Evolutionary conservation across 1,140 invertebrate genomes (phyloP), one percentile per base, ranked within the genome.

Genomic region (Argopecten irradians): DNA sequence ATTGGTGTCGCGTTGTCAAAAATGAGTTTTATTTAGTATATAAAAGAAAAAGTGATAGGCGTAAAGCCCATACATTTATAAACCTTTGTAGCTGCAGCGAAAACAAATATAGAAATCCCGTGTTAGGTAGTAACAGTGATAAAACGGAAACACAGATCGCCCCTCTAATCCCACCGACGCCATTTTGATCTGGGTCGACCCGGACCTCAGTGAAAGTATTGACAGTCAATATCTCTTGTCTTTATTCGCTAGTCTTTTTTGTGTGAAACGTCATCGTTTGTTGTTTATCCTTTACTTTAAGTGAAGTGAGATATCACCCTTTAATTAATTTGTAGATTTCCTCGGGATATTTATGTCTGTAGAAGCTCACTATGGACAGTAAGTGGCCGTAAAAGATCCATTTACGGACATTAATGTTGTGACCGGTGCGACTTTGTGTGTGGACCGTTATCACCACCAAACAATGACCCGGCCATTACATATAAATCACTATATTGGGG

Each of bases 401-500:
- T 71, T 71, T 71, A 71, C 55, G n/a, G 55, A 71, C 55, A 71
- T 71, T 71, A 71, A 71, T n/a, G 55, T 71, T 71, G 55, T 71
- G 55, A 16, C 55, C 55, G 28, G 55, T 28, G 22, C 55, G 55
- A 28, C 55, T 71, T 71, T 71, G 55, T 71, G 22, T 71, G 55
- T 71, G 55, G 22, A 71, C 55, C 55, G 22, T 71, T 71, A 71
- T 71, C 55, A 71, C 55, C 55, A 5, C n/a, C 55, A 71, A n/a
- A 71, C 55, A 71, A 71, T 71, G 55, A n/a, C 22, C n/a, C 16
- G 55, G 11, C 55, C n/a, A 71, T 8, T 71, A 71, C 55, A 71
- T 8, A 71, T 71, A 71, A 71, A 71, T 71, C 55, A 71, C 1
- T n/a, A 3, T 71, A 71, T 71, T n/a, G 13, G 28, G 55, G 55